These are phyloP conservation scores for Eupithecia abbreviata DNA, from an alignment of 2,888 invertebrate species.

Conservation along the genomic window DNA sequence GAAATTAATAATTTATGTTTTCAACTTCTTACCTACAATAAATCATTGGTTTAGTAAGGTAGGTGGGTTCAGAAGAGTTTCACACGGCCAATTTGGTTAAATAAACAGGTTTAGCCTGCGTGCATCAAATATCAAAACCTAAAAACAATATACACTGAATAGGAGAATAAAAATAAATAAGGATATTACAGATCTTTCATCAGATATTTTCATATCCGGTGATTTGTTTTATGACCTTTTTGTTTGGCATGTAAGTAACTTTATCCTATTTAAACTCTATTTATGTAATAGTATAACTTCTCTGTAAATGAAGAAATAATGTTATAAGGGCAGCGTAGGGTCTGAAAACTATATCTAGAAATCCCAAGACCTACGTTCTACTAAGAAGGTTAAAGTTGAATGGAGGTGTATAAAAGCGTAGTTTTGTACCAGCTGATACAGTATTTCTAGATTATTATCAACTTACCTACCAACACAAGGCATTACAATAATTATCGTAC, in stretches of 20 bases:
- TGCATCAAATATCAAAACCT: neutral
- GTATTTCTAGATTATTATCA: neutral
- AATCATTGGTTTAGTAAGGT: neutral
- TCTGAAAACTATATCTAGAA: neutral
- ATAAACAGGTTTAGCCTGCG: neutral
- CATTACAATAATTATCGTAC: neutral
- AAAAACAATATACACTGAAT: neutral
- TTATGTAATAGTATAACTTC: neutral
- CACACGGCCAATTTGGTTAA: slow-evolving; percentile 3
- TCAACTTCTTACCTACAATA: neutral
- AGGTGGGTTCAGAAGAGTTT: slow-evolving; percentile 5
- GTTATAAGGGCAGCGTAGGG: neutral
- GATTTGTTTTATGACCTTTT: neutral
- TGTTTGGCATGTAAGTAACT: neutral
- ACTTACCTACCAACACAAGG: neutral
- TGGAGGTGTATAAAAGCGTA: neutral
- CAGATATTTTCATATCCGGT: neutral
- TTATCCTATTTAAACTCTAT: neutral
- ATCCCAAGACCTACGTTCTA: neutral
- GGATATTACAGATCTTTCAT: neutral
- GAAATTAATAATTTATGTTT: slow-evolving; percentile 37
- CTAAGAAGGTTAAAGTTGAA: slow-evolving; percentile 6
- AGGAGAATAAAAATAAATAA: neutral
- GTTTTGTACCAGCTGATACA: neutral
- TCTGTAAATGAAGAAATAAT: neutral